Evolutionary conservation across 2,888 invertebrate genomes (phyloP).

Genomic region (Polydrusus cervinus): DNA sequence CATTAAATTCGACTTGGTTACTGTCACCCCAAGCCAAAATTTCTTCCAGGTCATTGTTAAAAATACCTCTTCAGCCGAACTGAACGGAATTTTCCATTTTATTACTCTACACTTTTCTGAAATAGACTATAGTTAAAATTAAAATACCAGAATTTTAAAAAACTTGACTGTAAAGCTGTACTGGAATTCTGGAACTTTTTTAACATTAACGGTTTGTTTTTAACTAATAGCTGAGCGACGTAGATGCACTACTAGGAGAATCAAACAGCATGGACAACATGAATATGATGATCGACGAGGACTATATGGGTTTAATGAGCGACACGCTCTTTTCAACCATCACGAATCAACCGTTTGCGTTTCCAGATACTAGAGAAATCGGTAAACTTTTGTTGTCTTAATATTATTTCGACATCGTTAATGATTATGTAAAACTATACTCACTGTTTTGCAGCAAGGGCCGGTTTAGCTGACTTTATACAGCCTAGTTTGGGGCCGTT

Average conservation of each 20-base stretch:
- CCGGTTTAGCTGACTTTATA: slow-evolving; percentile 95
- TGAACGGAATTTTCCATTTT: too few relatives aligned
- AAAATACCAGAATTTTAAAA: too few relatives aligned
- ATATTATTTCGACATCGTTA: slow-evolving; percentile 21
- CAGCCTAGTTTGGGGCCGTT: slow-evolving; percentile 98
- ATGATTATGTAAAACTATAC: slow-evolving; percentile 38
- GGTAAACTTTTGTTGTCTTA: slow-evolving; percentile 74
- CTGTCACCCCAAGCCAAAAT: too few relatives aligned
- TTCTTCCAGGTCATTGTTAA: too few relatives aligned
- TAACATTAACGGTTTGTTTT: neutral
- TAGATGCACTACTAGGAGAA: slow-evolving; percentile 84
- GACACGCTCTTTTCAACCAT: slow-evolving; percentile 93
- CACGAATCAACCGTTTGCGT: slow-evolving; percentile 91
- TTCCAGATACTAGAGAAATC: slow-evolving; percentile 97
- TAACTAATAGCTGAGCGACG: slow-evolving; percentile 59
- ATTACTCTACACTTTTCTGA: too few relatives aligned
- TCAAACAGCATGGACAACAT: slow-evolving; percentile 79
- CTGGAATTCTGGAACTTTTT: too few relatives aligned
- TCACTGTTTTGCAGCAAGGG: slow-evolving; percentile 78
- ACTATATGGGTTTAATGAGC: slow-evolving; percentile 90
- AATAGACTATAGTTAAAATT: too few relatives aligned
- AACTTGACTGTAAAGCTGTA: too few relatives aligned
- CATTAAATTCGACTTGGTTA: too few relatives aligned
- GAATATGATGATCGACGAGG: slow-evolving; percentile 89
- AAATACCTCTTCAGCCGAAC: too few relatives aligned